Evolutionary conservation across 2,888 invertebrate genomes (phyloP).

Genomic region (Drosophila kuntzei): DNA sequence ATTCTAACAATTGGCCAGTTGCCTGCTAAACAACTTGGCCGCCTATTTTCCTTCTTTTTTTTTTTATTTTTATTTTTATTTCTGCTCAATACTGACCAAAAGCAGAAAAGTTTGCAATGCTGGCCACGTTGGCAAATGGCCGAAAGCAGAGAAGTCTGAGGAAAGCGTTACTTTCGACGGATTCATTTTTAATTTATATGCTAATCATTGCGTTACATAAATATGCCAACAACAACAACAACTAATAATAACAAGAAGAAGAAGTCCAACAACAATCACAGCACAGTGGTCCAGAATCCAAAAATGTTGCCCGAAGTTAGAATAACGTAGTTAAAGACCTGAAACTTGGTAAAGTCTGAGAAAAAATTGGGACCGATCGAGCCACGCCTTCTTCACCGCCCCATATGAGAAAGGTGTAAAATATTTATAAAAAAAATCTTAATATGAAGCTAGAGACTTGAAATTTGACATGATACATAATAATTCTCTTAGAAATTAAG

Average conservation of each 20-base stretch:
- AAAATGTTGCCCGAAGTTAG: too few species aligned
- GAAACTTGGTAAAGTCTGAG: too few species aligned
- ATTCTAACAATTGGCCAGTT: conserved; percentile 34
- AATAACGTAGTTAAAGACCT: too few species aligned
- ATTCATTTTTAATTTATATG: conserved; percentile 73
- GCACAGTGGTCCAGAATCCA: too few species aligned
- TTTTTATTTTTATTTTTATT: neutral
- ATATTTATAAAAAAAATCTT: too few species aligned
- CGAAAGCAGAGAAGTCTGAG: conserved; percentile 17
- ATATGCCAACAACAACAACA: conserved; percentile 33
- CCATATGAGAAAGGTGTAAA: too few species aligned
- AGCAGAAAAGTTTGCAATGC: conserved; percentile 38
- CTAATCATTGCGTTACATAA: conserved; percentile 60
- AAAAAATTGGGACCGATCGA: too few species aligned
- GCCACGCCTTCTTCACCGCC: too few species aligned
- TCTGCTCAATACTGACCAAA: conserved; percentile 6
- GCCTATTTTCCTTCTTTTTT: neutral
- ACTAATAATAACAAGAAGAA: conserved; percentile 4
- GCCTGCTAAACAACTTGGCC: conserved; percentile 13
- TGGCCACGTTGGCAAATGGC: conserved; percentile 46
- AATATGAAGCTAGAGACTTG: too few species aligned
- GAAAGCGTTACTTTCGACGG: conserved; percentile 42
- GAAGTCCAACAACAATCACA: conserved; percentile 10
- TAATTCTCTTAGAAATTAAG: too few species aligned
- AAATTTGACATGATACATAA: too few species aligned